These are phyloP conservation scores for Rhabditophanes sp. DNA, from an alignment of 2,888 invertebrate genomes.

Conservation along the genomic window DNA sequence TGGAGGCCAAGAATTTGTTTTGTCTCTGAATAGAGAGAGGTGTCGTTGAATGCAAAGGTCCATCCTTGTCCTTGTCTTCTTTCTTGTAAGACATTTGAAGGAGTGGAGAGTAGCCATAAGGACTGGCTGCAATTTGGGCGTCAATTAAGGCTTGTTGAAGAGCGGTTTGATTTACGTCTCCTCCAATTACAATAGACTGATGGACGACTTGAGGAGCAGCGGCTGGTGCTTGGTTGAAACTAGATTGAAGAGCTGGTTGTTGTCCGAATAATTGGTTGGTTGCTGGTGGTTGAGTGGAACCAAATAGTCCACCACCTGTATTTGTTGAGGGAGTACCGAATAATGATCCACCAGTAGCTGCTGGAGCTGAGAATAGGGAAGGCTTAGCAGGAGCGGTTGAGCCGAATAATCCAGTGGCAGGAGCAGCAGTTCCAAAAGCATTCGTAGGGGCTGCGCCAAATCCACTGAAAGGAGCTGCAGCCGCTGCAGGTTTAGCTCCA, in stretches of 20 bases:
- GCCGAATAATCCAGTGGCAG: constrained; percentile 1
- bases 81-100: constrained; percentile 10
- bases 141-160: constrained; percentile 57
- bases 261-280: constrained; percentile 3
- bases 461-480: no score
- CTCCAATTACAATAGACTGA: constrained; percentile 23
- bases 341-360: constrained; percentile 4
- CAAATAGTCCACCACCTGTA: constrained; percentile 6
- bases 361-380: constrained; percentile 1
- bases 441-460: no score
- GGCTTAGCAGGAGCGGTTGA: constrained; percentile 8
- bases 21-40: constrained; percentile 12
- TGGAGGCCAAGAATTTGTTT: constrained; percentile 7
- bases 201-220: constrained; percentile 8
- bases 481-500: constrained; percentile 1
- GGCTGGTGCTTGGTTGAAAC: constrained; percentile 1
- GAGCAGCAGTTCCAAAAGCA: no score
- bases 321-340: no score
- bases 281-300: constrained; percentile 4
- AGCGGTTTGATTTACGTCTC: constrained; percentile 21
- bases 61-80: constrained; percentile 11
- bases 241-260: constrained; percentile 4
- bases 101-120: constrained; percentile 72
- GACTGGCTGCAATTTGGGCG: constrained; percentile 56
- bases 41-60: no score